Conservation (phyloP, 2,888 invertebrate genomes). For the Eremobia ochroleuca region DNA sequence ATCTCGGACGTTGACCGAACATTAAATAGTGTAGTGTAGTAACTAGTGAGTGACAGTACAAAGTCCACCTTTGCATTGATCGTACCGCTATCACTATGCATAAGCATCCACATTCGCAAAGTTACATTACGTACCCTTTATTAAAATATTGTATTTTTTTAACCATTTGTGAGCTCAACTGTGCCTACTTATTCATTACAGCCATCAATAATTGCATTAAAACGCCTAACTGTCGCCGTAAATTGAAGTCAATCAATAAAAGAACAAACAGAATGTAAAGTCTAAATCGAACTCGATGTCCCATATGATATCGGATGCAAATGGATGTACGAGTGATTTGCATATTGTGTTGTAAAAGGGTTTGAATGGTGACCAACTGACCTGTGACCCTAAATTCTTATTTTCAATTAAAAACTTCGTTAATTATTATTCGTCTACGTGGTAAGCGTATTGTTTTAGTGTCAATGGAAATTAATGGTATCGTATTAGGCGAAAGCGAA, state of each 20-base stretch:
- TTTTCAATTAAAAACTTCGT: constrained; percentile 52
- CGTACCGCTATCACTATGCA: neutral
- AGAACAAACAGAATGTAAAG: constrained; percentile 44
- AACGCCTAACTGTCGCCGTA: neutral
- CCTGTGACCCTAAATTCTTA: constrained; percentile 59
- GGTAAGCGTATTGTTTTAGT: constrained; percentile 17
- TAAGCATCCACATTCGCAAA: neutral
- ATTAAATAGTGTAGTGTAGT: too few relatives aligned
- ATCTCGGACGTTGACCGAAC: constrained; percentile 15
- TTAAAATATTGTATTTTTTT: neutral
- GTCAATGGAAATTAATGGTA: neutral
- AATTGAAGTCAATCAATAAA: constrained; percentile 18
- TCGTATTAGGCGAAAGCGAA: neutral
- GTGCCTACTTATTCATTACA: neutral
- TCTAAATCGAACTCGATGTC: constrained; percentile 42
- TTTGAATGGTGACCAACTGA: constrained; percentile 72
- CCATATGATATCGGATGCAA: constrained; percentile 72
- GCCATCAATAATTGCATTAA: neutral
- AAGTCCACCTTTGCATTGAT: constrained; percentile 8
- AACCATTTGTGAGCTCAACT: neutral
- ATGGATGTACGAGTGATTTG: constrained; percentile 76
- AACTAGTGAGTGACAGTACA: constrained; percentile 17
- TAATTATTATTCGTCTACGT: constrained; percentile 11
- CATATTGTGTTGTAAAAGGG: constrained; percentile 71
- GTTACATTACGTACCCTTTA: neutral